Percentiles rank a stretch among this genome's conserved stretches.
Evolutionary conservation across 2,888 invertebrate species (phyloP).

Genomic region (Thumatha senex): DNA sequence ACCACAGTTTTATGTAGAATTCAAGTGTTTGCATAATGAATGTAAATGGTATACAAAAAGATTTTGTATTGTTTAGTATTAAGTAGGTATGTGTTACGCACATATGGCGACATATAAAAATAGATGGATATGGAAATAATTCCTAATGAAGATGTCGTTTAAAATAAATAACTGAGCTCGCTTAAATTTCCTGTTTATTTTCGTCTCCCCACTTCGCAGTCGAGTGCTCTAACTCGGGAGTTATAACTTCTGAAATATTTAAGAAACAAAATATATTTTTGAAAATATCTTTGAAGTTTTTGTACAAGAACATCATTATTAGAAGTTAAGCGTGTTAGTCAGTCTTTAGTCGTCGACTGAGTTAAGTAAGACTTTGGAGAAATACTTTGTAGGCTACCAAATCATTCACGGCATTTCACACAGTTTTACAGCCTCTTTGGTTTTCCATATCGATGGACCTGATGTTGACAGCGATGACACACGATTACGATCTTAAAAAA

Average conservation of each 20-base stretch:
- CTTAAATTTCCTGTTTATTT: slow-evolving; percentile 77
- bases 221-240: slow-evolving; percentile 54
- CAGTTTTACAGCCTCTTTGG: no score
- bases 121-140: slow-evolving; percentile 62
- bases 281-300: slow-evolving; percentile 11
- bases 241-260: slow-evolving; percentile 45
- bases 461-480: no score
- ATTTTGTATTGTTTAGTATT: no score
- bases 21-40: slow-evolving; percentile 1
- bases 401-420: no score
- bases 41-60: no score
- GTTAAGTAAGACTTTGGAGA: background rate
- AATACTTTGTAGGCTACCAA: no score
- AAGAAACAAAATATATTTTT: slow-evolving; percentile 35
- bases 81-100: background rate
- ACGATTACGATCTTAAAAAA: no score
- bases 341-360: background rate
- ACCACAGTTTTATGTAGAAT: no score
- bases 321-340: background rate
- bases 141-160: slow-evolving; percentile 64
- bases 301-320: slow-evolving; percentile 1
- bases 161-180: slow-evolving; percentile 69
- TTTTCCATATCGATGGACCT: no score
- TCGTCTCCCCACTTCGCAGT: slow-evolving; percentile 55
- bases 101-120: slow-evolving; percentile 39